Base-by-base conservation (phyloP, 2,888 invertebrate species). In the Anarsia innoxiella region DNA sequence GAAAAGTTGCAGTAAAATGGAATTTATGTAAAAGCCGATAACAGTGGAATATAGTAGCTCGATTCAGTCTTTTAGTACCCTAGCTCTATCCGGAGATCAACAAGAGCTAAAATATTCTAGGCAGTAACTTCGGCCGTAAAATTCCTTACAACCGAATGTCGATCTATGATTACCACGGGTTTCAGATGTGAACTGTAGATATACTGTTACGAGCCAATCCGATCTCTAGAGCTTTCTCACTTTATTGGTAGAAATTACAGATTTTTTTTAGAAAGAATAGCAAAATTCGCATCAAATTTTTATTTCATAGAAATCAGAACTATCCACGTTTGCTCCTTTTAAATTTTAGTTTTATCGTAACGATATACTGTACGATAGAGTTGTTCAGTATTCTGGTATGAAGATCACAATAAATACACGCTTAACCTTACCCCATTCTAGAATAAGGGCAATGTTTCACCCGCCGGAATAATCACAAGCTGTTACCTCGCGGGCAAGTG, bases 71-170 rank as follows among this genome's bases (percentile, higher is more conserved):
- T 36, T 36, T 36, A 23, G 30, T 9, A 27, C 19, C 23, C 23
- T n/a, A 23, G 23, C 29, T 13, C 29, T 16, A 23, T 29, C 36
- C 23, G 12, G 23, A 35, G 35, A 35, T 36, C 36, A 23, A 29
- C 36, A 8, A 30, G 15, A 36, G 23, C 23, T 30, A 30, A 29
- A 10, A 15, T 23, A 23, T 29, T 32, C 30, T 30, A 36, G 36
- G 12, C 23, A 23, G 36, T 36, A 36, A 36, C 13, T 30, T 27
- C 23, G 30, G 36, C 23, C 23, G 15, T 30, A 36, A 36, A 36
- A 30, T 23, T 30, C 36, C 19, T 30, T 36, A 23, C 30, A 23
- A 9, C 10, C 11, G 33, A 32, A 32, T 15, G n/a, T 23, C 25
- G 36, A 30, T 30, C 23, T 27, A 19, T 16, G 26, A 12, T 27